Conservation (phyloP, 2,888 invertebrate species). For the Ptychoptera albimana region DNA sequence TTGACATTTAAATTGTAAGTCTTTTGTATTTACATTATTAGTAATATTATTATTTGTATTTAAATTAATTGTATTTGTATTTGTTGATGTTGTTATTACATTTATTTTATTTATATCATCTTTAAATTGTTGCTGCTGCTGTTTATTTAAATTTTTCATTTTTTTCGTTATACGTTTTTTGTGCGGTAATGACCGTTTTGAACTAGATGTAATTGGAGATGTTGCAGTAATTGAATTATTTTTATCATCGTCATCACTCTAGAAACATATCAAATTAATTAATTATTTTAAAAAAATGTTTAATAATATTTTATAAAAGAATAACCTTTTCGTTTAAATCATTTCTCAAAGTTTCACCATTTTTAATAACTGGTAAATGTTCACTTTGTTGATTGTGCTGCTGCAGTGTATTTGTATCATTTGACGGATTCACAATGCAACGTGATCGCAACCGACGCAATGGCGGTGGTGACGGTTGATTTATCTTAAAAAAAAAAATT, state of each 20-base stretch:
- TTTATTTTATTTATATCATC: neutral
- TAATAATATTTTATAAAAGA: neutral
- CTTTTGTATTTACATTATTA: no score
- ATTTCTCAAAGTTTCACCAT: no score
- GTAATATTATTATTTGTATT: no score
- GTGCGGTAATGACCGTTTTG: constrained; percentile 61
- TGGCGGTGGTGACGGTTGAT: constrained; percentile 11
- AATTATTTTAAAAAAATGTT: no score
- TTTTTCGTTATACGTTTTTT: constrained; percentile 74
- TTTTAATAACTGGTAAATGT: neutral
- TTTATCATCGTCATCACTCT: no score
- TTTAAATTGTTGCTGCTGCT: neutral
- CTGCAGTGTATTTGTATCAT: neutral
- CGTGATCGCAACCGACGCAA: constrained; percentile 8
- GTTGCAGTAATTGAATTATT: no score
- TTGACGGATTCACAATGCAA: constrained; percentile 5
- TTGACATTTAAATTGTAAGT: constrained; percentile 40
- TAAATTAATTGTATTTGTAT: no score
- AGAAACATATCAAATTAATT: no score
- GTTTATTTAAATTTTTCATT: constrained; percentile 33
- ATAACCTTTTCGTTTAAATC: neutral
- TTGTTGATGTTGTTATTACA: no score
- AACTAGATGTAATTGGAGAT: constrained; percentile 16
- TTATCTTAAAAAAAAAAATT: constrained; percentile 3
- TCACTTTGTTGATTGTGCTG: neutral